Percentiles rank a stretch among this genome's conserved stretches.
phyloP scores from a whole-genome alignment of 1,140 invertebrate genomes.

The Adoxophyes honmai region DNA sequence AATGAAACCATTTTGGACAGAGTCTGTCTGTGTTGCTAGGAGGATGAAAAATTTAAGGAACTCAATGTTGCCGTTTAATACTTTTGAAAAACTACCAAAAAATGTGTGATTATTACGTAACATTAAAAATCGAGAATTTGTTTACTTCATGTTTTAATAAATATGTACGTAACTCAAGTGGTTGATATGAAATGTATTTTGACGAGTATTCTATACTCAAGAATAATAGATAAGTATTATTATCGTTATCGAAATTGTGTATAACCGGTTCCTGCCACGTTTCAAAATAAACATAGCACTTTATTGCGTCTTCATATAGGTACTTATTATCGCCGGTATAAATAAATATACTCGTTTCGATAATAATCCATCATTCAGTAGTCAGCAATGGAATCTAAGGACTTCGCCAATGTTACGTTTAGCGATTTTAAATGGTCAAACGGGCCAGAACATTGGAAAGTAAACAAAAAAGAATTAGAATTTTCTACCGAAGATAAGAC shows the following conservation, averaged over 20 bases:
- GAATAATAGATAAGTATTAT: too few relatives aligned
- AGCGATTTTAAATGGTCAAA: constrained; percentile 53
- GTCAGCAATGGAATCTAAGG: constrained; percentile 18
- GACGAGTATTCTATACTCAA: too few relatives aligned
- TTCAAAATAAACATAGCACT: not conserved
- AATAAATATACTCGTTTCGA: not conserved
- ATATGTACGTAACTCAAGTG: too few relatives aligned
- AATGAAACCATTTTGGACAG: constrained; percentile 62
- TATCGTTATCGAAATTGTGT: too few relatives aligned
- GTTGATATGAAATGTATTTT: too few relatives aligned
- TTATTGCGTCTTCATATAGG: not conserved
- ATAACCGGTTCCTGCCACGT: constrained; percentile 6
- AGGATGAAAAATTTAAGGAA: constrained; percentile 21
- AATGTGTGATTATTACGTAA: not conserved
- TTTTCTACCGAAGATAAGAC: constrained; percentile 41
- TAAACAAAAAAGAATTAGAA: constrained; percentile 27
- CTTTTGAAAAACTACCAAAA: not conserved
- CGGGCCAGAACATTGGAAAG: constrained; percentile 37
- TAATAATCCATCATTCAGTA: not conserved
- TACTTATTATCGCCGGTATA: too few relatives aligned
- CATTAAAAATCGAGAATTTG: too few relatives aligned
- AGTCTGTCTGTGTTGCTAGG: not conserved
- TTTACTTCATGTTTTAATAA: too few relatives aligned
- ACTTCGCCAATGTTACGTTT: constrained; percentile 22
- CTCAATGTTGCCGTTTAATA: constrained; percentile 6